Evolutionary conservation across 2,888 invertebrate genomes (phyloP).

Genomic region (Caenorhabditis macrosperma): DNA sequence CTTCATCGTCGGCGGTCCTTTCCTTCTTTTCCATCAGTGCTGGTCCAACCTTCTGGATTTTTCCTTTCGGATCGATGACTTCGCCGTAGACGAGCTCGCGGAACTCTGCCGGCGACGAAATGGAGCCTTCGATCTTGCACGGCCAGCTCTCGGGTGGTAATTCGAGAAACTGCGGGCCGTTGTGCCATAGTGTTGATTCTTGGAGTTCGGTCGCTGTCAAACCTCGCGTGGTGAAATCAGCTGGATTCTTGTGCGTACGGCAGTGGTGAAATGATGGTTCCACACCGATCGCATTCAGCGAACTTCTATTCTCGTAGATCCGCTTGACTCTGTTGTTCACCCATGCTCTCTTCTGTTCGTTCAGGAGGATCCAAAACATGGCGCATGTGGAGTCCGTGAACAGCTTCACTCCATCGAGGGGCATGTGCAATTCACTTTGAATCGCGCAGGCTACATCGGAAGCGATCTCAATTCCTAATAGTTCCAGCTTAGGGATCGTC

Average conservation of each 20-base stretch:
- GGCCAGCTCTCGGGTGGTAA: not conserved
- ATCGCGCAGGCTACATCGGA: too few species aligned
- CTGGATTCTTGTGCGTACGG: conserved; percentile 70
- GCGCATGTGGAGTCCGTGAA: too few species aligned
- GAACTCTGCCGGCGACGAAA: not conserved
- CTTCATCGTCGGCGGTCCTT: too few species aligned
- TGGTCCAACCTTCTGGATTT: too few species aligned
- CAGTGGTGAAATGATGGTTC: conserved; percentile 57
- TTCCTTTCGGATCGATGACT: not conserved
- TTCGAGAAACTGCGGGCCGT: conserved; percentile 42
- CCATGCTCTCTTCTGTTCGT: too few species aligned
- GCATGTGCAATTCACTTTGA: too few species aligned
- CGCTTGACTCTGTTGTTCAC: not conserved
- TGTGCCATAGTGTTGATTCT: conserved; percentile 33
- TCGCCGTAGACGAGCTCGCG: not conserved
- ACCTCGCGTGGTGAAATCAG: conserved; percentile 73
- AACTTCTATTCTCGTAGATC: not conserved
- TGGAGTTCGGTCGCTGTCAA: conserved; percentile 28
- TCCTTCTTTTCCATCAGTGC: too few species aligned
- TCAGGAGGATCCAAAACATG: too few species aligned
- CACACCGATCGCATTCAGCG: not conserved
- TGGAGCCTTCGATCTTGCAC: conserved; percentile 1
- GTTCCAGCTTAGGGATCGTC: too few species aligned
- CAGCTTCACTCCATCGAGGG: too few species aligned
- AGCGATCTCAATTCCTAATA: too few species aligned